These are phyloP conservation scores for Dromas ardeola DNA, from an alignment of 2,113 vertebrate genomes.

Conservation along the genomic window DNA sequence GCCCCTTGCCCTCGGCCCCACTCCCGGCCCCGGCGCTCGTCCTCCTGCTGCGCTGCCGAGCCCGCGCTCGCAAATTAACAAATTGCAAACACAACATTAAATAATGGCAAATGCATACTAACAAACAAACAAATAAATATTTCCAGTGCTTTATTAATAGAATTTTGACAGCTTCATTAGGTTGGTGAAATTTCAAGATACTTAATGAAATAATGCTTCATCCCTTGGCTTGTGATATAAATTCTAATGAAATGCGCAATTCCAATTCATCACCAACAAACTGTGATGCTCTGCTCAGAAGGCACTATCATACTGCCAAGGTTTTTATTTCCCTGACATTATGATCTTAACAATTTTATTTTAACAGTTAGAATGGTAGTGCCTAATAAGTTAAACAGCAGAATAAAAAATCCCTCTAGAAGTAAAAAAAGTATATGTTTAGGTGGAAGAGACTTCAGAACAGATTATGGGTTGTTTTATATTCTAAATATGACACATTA, in stretches of 20 bases:
- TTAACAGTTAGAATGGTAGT: constrained; percentile 37
- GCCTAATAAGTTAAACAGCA: constrained; percentile 38
- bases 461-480: constrained; percentile 57
- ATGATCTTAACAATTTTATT: constrained; percentile 42
- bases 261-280: constrained; percentile 3
- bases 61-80: neutral
- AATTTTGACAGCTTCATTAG: constrained; percentile 55
- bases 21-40: accelerated
- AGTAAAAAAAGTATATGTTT: constrained; percentile 17
- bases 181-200: constrained; percentile 54
- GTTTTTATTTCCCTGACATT: constrained; percentile 46
- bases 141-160: constrained; percentile 52
- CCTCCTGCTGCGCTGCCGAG: neutral
- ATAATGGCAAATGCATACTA: neutral
- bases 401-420: constrained; percentile 28
- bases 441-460: constrained; percentile 39
- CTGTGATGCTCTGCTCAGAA: neutral
- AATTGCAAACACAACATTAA: constrained; percentile 15
- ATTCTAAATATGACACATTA: constrained; percentile 58
- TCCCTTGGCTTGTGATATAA: constrained; percentile 23
- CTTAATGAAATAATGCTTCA: constrained; percentile 56
- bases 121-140: constrained; percentile 61
- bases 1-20: neutral
- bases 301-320: constrained; percentile 17
- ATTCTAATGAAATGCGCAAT: neutral